phyloP scores from a whole-genome alignment of 2,113 vertebrate species.

The Sinocyclocheilus anophthalmus region DNA sequence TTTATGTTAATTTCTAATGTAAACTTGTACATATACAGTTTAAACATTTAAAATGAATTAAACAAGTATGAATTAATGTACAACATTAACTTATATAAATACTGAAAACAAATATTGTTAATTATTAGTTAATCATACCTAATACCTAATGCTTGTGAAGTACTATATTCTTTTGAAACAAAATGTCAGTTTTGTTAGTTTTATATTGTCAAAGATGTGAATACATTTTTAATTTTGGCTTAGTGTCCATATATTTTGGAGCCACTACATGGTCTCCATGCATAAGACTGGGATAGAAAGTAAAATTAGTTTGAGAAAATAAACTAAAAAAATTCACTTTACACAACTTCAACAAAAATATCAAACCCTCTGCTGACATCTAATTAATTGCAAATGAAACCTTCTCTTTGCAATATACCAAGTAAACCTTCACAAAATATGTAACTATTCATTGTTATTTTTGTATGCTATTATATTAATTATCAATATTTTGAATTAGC shows the following conservation, averaged over 20 bases:
- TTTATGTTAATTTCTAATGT: background rate
- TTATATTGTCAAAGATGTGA: background rate
- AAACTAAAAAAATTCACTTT: background rate
- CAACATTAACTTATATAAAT: background rate
- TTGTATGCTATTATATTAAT: background rate
- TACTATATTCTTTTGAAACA: background rate
- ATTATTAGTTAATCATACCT: background rate
- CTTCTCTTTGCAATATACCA: background rate
- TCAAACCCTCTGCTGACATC: no score
- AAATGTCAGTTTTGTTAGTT: background rate
- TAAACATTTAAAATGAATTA: background rate
- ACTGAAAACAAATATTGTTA: background rate
- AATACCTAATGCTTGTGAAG: background rate
- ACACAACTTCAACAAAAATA: background rate
- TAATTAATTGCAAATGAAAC: background rate
- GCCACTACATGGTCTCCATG: background rate
- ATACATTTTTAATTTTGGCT: background rate
- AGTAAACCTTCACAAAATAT: background rate
- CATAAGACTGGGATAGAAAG: background rate
- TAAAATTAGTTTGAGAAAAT: background rate
- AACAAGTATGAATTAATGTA: background rate
- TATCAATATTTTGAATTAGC: background rate
- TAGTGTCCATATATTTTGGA: background rate
- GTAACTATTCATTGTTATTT: background rate
- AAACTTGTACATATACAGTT: background rate